Evolutionary conservation across 2,797 vertebrate species (phyloP).

Genomic region (Melanogrammus aeglefinus): DNA sequence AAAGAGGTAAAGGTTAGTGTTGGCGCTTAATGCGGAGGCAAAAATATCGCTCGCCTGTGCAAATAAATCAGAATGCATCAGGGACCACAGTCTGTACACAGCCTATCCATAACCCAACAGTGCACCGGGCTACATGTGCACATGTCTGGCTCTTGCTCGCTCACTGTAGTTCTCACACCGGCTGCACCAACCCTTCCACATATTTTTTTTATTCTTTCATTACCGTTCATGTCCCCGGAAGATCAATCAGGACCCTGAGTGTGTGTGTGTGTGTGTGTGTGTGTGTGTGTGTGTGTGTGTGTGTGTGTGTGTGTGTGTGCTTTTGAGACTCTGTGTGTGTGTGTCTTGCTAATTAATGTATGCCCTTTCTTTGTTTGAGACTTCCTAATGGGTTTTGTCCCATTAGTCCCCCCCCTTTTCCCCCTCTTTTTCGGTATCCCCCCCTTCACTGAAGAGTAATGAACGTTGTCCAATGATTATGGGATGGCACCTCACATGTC

Average conservation of each 20-base stretch:
- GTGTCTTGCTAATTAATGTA: not conserved
- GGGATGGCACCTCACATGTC: slow-evolving; percentile 2
- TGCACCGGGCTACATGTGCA: not conserved
- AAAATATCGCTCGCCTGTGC: slow-evolving; percentile 46
- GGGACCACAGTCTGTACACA: slow-evolving; percentile 12
- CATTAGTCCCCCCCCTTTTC: not conserved
- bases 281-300: too few relatives aligned
- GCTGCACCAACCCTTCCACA: not conserved
- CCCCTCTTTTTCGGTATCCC: too few relatives aligned
- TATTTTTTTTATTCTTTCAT: not conserved
- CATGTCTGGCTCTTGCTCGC: not conserved
- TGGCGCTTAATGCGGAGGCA: slow-evolving; percentile 49
- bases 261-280: not conserved
- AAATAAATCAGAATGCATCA: slow-evolving; percentile 64
- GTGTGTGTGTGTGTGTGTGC: not conserved
- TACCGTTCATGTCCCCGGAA: not conserved
- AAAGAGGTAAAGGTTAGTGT: slow-evolving; percentile 59
- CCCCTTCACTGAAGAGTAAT: not conserved
- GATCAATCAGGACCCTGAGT: not conserved
- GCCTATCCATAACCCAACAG: slow-evolving; percentile 30
- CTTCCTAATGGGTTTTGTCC: slow-evolving; percentile 2
- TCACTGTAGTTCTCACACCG: not conserved
- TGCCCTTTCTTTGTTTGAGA: slow-evolving; percentile 4
- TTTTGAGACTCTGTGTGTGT: too few relatives aligned
- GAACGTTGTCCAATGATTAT: not conserved